phyloP scores from a whole-genome alignment of 1,140 invertebrate genomes.

The Heterodera carotae region DNA sequence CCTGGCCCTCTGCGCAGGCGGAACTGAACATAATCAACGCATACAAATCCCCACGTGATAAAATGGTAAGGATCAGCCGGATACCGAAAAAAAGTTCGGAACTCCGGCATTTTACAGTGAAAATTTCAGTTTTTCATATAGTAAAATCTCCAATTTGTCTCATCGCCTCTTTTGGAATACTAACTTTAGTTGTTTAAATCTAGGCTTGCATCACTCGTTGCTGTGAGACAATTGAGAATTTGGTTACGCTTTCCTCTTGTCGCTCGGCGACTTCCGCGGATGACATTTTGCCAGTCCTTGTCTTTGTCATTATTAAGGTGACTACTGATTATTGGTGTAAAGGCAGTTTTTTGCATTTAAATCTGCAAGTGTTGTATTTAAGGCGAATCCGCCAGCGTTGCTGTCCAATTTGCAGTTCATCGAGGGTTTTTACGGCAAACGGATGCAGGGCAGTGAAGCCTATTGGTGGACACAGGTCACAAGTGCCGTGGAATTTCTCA shows the following conservation, averaged over 20 bases:
- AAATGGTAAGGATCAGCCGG: conserved; percentile 72
- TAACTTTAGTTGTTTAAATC: not conserved
- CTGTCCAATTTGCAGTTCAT: conserved; percentile 97
- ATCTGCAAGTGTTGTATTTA: conserved; percentile 17
- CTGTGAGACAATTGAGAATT: conserved; percentile 83
- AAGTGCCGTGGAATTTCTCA: conserved; percentile 93
- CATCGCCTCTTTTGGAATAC: not conserved
- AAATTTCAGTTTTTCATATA: no score
- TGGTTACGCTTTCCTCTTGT: conserved; percentile 72
- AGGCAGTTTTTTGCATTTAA: conserved; percentile 1
- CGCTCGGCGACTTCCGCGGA: conserved; percentile 86
- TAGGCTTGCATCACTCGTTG: conserved; percentile 79
- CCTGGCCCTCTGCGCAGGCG: conserved; percentile 93
- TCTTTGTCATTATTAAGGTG: conserved; percentile 88
- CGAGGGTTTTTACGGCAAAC: conserved; percentile 82
- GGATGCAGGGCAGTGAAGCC: conserved; percentile 84
- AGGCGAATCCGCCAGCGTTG: conserved; percentile 85
- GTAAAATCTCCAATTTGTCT: no score
- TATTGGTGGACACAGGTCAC: conserved; percentile 99
- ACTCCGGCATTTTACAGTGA: no score
- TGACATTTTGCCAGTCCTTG: conserved; percentile 91
- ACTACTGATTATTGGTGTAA: no score
- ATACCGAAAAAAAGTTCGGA: no score
- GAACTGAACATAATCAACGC: conserved; percentile 87
- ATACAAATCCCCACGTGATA: conserved; percentile 90